Conservation (phyloP, 2,888 invertebrate species). For the Lepetodrilus schrolli region DNA sequence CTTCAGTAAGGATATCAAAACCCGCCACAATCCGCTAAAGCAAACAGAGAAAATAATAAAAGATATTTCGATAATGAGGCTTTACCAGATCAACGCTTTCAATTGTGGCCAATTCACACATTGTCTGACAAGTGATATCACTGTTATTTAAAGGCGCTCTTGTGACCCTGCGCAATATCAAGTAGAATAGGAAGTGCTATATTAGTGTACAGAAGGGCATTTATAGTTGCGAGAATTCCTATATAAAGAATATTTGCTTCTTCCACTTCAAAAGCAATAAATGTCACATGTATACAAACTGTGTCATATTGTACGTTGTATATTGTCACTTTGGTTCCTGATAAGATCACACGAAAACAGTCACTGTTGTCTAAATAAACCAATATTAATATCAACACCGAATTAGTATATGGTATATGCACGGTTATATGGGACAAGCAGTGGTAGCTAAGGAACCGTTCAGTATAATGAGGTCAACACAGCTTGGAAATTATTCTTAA, state of each 20-base stretch:
- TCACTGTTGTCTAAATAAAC: too few relatives aligned
- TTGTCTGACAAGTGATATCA: background rate
- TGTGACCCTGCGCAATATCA: background rate
- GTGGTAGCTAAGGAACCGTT: too few relatives aligned
- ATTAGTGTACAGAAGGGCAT: background rate
- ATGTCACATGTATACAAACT: background rate
- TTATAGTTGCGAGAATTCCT: background rate
- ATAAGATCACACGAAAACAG: too few relatives aligned
- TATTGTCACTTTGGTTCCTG: too few relatives aligned
- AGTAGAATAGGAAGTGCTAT: background rate
- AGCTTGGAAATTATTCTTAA: too few relatives aligned
- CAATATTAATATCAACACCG: too few relatives aligned
- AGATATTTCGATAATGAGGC: background rate
- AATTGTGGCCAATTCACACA: background rate
- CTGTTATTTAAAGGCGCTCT: conserved; percentile 1
- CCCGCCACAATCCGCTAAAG: background rate
- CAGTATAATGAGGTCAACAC: too few relatives aligned
- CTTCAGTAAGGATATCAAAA: background rate
- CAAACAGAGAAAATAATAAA: background rate
- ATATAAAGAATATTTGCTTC: background rate
- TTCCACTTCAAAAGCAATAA: background rate
- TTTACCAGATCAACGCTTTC: background rate
- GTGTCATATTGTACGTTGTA: too few relatives aligned
- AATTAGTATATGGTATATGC: too few relatives aligned
- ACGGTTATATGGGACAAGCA: too few relatives aligned